Evolutionary conservation across 2,113 vertebrate species (phyloP).

Genomic region (Microcebus tavaratra): DNA sequence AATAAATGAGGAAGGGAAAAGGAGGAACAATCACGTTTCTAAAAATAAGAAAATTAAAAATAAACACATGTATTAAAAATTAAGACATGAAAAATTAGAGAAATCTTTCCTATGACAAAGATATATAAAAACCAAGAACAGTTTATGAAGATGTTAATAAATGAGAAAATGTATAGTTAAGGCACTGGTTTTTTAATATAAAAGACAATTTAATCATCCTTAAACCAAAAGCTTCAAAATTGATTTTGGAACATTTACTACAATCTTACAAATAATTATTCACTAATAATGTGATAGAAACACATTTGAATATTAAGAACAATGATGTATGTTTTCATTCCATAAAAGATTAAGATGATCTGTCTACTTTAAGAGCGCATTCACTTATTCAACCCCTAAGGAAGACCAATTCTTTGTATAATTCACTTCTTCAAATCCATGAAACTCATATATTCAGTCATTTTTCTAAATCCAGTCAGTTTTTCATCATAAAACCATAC

Average conservation of each 20-base stretch:
- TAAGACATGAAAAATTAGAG: background rate
- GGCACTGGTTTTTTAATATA: background rate
- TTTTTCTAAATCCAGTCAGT: background rate
- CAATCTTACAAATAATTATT: background rate
- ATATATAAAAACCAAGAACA: background rate
- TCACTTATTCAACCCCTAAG: background rate
- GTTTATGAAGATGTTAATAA: constrained; percentile 20
- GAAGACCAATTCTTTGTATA: constrained; percentile 1
- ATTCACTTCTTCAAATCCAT: constrained; percentile 30
- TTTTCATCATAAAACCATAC: constrained; percentile 30
- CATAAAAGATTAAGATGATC: background rate
- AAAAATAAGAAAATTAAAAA: constrained; percentile 52
- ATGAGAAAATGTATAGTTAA: constrained; percentile 27
- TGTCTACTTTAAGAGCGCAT: background rate
- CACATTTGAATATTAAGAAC: constrained; percentile 4
- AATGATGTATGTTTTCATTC: constrained; percentile 6
- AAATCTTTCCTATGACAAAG: background rate
- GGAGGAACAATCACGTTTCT: background rate
- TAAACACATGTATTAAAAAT: background rate
- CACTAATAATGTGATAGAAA: constrained; percentile 6
- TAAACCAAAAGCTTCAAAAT: constrained; percentile 50
- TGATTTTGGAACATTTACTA: constrained; percentile 46
- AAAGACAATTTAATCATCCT: constrained; percentile 45
- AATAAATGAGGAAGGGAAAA: constrained; percentile 38
- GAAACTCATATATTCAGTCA: constrained; percentile 20